phyloP scores from a whole-genome alignment of 1,140 invertebrate species.

The Homalodisca vitripennis region DNA sequence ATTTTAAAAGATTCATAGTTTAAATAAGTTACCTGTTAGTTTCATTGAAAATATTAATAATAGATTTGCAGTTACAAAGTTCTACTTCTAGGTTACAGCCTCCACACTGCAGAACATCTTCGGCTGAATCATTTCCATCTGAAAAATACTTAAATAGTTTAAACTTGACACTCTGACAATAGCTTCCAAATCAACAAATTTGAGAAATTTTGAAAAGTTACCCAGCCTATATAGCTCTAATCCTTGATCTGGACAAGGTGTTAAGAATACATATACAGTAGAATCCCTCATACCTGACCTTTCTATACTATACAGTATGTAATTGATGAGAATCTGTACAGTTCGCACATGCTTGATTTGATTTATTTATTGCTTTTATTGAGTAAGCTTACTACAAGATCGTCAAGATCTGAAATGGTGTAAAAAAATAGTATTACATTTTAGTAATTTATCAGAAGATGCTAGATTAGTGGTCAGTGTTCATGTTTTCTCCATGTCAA shows the following conservation, averaged over 20 bases:
- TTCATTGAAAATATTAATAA: constrained; percentile 73
- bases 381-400: too few species aligned
- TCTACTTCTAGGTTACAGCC: constrained; percentile 70
- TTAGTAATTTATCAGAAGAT: too few species aligned
- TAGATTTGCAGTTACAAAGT: constrained; percentile 70
- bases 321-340: too few species aligned
- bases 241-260: background rate
- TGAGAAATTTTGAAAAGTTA: background rate
- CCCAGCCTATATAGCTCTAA: background rate
- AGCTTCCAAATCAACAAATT: background rate
- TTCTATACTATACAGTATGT: too few species aligned
- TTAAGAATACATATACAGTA: too few species aligned
- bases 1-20: background rate
- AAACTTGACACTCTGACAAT: background rate
- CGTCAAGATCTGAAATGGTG: too few species aligned
- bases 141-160: constrained; percentile 32
- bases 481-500: too few species aligned
- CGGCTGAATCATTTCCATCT: constrained; percentile 55
- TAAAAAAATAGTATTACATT: too few species aligned
- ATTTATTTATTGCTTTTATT: too few species aligned
- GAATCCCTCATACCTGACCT: too few species aligned
- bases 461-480: too few species aligned
- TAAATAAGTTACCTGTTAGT: constrained; percentile 62
- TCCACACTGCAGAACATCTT: constrained; percentile 59
- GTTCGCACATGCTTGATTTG: too few species aligned